phyloP scores from a whole-genome alignment of 2,888 invertebrate species.

The Epirrita christyi region DNA sequence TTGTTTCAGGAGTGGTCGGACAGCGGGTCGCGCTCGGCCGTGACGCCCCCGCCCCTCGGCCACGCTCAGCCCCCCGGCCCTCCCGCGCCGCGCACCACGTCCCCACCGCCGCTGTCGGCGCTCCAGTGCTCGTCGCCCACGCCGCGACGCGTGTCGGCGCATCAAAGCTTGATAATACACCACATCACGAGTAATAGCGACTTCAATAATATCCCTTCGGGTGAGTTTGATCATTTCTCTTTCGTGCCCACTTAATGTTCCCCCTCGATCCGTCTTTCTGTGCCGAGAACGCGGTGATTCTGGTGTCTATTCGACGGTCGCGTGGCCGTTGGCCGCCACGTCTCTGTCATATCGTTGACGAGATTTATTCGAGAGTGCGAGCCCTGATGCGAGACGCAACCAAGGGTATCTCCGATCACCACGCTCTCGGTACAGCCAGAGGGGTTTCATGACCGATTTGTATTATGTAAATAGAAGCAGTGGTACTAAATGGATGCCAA shows the following conservation, averaged over 20 bases:
- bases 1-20: conserved; percentile 66
- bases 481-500: too few relatives aligned
- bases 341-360: too few relatives aligned
- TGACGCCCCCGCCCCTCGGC: not conserved
- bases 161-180: conserved; percentile 80
- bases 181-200: conserved; percentile 80
- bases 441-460: too few relatives aligned
- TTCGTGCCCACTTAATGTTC: not conserved
- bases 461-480: too few relatives aligned
- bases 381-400: too few relatives aligned
- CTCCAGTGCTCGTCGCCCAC: conserved; percentile 80
- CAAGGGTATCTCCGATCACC: too few relatives aligned
- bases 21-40: conserved; percentile 26
- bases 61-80: not conserved
- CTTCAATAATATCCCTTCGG: conserved; percentile 79
- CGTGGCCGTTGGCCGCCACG: too few relatives aligned
- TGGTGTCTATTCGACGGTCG: too few relatives aligned
- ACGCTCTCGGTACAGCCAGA: too few relatives aligned
- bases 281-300: not conserved
- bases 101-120: conserved; percentile 75
- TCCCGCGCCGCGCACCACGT: conserved; percentile 42
- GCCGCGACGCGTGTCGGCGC: conserved; percentile 78
- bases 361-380: too few relatives aligned
- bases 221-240: conserved; percentile 44
- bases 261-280: not conserved